Evolutionary conservation across 2,888 invertebrate species (phyloP).

Genomic region (Synergus laeviventris): DNA sequence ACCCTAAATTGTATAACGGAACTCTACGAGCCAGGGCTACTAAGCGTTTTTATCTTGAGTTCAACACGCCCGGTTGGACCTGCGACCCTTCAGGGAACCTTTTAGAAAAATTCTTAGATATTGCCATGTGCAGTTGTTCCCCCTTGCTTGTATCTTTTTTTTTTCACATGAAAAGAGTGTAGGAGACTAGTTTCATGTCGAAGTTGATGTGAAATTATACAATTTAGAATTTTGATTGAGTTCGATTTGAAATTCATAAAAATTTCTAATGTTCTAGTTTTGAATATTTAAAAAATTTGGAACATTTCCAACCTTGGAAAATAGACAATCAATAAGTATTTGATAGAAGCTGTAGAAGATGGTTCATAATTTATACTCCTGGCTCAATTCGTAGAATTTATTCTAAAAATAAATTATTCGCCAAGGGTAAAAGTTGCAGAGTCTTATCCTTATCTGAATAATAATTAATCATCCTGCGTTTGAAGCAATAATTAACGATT

Average conservation of each 20-base stretch:
- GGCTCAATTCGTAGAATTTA: neutral
- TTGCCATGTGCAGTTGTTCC: neutral
- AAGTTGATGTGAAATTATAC: no score
- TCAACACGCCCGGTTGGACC: conserved; percentile 16
- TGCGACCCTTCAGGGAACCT: neutral
- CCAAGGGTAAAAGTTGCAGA: neutral
- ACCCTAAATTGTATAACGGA: conserved; percentile 30
- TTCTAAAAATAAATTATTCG: neutral
- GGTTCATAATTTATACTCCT: neutral
- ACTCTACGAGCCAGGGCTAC: neutral
- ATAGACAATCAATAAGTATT: conserved; percentile 17
- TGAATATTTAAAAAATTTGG: neutral
- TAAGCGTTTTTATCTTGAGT: conserved; percentile 25
- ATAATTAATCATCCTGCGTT: neutral
- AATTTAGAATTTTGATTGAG: no score
- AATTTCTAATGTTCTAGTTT: no score
- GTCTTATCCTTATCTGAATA: neutral
- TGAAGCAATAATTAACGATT: neutral
- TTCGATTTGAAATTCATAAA: no score
- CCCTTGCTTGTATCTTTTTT: neutral
- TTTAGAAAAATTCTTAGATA: neutral
- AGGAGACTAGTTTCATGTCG: neutral
- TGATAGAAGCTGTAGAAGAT: neutral
- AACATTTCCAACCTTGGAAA: neutral
- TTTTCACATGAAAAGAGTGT: neutral